Conservation (phyloP, 30 jellyfish, hydroid and myxozoan genomes). For the Hydractinia echinata region DNA sequence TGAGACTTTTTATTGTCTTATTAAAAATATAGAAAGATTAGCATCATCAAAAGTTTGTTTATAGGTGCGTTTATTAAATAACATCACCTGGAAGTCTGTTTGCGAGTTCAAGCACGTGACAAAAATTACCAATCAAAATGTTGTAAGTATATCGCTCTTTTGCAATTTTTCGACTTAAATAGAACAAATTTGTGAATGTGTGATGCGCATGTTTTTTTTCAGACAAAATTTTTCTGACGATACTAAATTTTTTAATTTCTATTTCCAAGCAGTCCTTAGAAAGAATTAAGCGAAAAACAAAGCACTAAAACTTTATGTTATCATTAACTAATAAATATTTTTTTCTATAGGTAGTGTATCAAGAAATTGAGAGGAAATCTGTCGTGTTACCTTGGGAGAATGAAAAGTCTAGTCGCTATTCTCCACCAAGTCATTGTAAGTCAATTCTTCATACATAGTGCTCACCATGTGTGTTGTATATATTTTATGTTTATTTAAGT, state of each 20-base stretch:
- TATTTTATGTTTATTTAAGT: no score
- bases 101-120: constrained; percentile 67
- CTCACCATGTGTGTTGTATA: no score
- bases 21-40: no score
- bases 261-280: no score
- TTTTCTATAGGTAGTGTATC: constrained; percentile 52
- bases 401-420: constrained; percentile 46
- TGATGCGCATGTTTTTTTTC: no score
- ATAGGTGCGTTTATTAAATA: constrained; percentile 79
- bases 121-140: constrained; percentile 57
- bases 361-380: constrained; percentile 65
- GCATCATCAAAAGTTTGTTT: not conserved
- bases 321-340: not conserved
- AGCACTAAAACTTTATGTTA: no score
- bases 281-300: no score
- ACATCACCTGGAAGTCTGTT: constrained; percentile 85
- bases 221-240: no score
- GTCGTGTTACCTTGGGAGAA: constrained; percentile 95
- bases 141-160: constrained; percentile 34
- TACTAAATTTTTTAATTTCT: not conserved
- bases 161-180: not conserved
- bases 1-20: not conserved
- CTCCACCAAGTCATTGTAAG: constrained; percentile 88
- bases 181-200: no score
- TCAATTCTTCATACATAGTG: not conserved